These are phyloP conservation scores for Delphinapterus leucas DNA, from an alignment of 2,113 vertebrate species.

Conservation along the genomic window DNA sequence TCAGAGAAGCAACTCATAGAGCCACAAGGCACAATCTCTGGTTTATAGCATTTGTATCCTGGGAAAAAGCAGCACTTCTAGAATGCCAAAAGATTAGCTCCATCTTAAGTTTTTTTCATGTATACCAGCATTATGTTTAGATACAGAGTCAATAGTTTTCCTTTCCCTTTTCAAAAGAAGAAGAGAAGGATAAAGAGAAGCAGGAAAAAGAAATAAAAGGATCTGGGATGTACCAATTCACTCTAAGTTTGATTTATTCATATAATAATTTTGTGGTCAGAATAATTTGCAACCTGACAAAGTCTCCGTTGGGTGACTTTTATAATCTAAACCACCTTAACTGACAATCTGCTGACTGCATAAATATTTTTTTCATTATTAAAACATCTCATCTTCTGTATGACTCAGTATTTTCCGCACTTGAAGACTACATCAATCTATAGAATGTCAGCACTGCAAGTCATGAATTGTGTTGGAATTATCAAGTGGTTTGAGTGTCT, in stretches of 20 bases:
- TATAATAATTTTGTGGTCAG: conserved; percentile 46
- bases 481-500: not conserved
- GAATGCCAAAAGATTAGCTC: not conserved
- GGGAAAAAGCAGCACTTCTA: not conserved
- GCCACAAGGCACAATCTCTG: not conserved
- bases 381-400: conserved; percentile 50
- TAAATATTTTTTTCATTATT: conserved; percentile 65
- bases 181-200: not conserved
- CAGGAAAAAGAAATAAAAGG: not conserved
- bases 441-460: conserved; percentile 4
- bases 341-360: conserved; percentile 62
- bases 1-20: not conserved
- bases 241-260: conserved; percentile 45
- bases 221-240: not conserved
- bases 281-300: conserved; percentile 54
- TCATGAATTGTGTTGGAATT: conserved; percentile 54
- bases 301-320: conserved; percentile 1
- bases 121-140: not conserved
- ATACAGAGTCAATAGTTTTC: not conserved
- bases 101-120: not conserved
- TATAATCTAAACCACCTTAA: conserved; percentile 65
- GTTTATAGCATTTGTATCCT: not conserved
- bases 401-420: conserved; percentile 60
- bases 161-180: not conserved
- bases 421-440: conserved; percentile 49